Evolutionary conservation across 2,888 invertebrate species (phyloP).

Genomic region (Reticulitermes lucifugus): DNA sequence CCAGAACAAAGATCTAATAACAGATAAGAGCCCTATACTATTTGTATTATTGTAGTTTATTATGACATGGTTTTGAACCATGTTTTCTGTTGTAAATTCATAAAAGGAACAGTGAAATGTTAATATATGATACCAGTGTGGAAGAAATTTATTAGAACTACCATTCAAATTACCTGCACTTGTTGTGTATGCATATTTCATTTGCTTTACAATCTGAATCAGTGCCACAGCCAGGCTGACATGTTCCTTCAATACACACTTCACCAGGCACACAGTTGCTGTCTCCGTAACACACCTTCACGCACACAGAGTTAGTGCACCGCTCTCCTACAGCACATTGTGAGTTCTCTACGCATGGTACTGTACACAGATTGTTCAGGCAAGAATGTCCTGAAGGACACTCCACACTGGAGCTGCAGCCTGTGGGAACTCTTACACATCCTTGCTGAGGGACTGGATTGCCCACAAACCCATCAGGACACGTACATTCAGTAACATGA

Average conservation of each 20-base stretch:
- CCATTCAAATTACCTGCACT: slow-evolving; percentile 68
- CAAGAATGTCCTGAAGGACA: slow-evolving; percentile 85
- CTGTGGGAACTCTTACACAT: slow-evolving; percentile 83
- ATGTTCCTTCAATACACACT: slow-evolving; percentile 84
- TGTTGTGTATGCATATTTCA: slow-evolving; percentile 79
- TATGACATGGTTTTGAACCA: no score
- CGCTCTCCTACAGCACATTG: slow-evolving; percentile 88
- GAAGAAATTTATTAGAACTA: no score
- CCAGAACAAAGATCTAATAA: no score
- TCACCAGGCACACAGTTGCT: slow-evolving; percentile 92
- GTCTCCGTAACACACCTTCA: slow-evolving; percentile 89
- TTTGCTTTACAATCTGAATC: slow-evolving; percentile 84
- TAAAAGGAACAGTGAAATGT: no score
- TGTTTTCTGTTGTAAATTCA: no score
- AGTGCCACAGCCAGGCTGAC: slow-evolving; percentile 84
- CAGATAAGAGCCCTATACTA: no score
- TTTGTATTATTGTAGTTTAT: no score
- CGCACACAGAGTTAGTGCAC: slow-evolving; percentile 81
- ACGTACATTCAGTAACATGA: slow-evolving; percentile 82
- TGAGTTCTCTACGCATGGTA: slow-evolving; percentile 79
- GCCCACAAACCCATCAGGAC: slow-evolving; percentile 87
- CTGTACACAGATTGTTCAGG: slow-evolving; percentile 80
- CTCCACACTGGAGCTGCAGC: slow-evolving; percentile 74
- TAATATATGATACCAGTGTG: no score
- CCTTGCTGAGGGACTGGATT: slow-evolving; percentile 90